These are phyloP conservation scores for Petrocephalus zakoni DNA, from an alignment of 2,113 vertebrate species.

Conservation along the genomic window DNA sequence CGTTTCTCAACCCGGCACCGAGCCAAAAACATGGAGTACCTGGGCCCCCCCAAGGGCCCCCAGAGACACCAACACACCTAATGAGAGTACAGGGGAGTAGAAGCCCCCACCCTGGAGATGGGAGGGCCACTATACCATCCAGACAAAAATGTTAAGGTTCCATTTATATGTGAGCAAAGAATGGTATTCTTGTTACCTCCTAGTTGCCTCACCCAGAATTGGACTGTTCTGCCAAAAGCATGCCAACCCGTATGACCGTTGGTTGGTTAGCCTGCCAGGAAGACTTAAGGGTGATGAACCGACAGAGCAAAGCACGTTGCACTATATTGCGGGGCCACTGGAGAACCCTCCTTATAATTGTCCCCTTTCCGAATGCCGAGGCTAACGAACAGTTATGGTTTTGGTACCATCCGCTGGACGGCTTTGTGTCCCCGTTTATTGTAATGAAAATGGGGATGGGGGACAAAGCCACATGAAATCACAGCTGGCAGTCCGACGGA, in stretches of 20 bases:
- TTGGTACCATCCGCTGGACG: background rate
- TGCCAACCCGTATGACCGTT: too few relatives aligned
- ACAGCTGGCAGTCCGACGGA: conserved; percentile 14
- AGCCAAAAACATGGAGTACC: too few relatives aligned
- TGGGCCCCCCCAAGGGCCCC: too few relatives aligned
- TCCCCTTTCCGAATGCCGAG: background rate
- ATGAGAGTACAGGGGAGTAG: background rate
- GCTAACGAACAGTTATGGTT: background rate
- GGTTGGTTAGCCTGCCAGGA: background rate
- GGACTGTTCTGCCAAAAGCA: background rate
- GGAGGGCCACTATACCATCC: background rate
- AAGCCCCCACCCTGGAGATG: background rate
- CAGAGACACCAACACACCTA: background rate
- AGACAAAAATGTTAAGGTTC: background rate
- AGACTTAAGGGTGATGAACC: background rate
- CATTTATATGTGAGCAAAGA: background rate
- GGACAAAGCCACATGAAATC: background rate
- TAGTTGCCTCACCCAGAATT: background rate
- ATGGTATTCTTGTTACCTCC: background rate
- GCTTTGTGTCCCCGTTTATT: background rate
- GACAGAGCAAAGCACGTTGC: background rate
- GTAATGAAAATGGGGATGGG: background rate
- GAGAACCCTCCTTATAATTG: background rate
- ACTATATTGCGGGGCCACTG: background rate
- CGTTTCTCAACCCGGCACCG: too few relatives aligned